These are phyloP conservation scores for Pollenia griseotomentosa DNA, from an alignment of 2,888 invertebrate species.

Conservation along the genomic window DNA sequence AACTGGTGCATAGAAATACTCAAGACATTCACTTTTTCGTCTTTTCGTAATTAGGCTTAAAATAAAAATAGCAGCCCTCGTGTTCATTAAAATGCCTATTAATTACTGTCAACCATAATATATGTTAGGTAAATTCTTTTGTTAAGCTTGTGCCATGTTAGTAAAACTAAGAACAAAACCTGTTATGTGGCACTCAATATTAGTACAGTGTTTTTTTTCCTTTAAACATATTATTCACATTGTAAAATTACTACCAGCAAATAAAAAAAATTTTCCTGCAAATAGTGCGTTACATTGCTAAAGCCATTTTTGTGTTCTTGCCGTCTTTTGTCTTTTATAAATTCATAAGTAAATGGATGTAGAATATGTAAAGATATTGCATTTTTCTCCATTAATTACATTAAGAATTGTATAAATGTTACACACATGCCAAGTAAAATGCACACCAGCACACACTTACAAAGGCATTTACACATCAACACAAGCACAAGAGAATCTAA, in stretches of 20 bases:
- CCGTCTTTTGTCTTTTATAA: background rate
- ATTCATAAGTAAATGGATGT: background rate
- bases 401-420: constrained; percentile 52
- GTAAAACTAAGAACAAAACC: background rate
- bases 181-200: background rate
- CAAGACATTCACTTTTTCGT: too few species aligned
- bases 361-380: constrained; percentile 39
- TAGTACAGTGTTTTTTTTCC: background rate
- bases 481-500: background rate
- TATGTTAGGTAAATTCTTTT: background rate
- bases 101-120: constrained; percentile 12
- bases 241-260: background rate
- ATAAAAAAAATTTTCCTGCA: background rate
- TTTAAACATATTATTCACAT: background rate
- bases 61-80: too few species aligned
- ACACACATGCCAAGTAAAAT: background rate
- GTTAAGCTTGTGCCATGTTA: constrained; percentile 4
- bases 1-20: too few species aligned
- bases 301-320: constrained; percentile 12
- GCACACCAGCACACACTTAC: background rate
- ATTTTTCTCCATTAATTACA: constrained; percentile 55
- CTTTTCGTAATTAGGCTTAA: too few species aligned
- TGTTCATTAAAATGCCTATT: background rate
- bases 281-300: constrained; percentile 43
- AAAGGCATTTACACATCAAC: background rate